Percentiles rank a stretch among this genome's conserved stretches.
Evolutionary conservation across 2,113 vertebrate genomes (phyloP).

Genomic region (Pleuronectes platessa): DNA sequence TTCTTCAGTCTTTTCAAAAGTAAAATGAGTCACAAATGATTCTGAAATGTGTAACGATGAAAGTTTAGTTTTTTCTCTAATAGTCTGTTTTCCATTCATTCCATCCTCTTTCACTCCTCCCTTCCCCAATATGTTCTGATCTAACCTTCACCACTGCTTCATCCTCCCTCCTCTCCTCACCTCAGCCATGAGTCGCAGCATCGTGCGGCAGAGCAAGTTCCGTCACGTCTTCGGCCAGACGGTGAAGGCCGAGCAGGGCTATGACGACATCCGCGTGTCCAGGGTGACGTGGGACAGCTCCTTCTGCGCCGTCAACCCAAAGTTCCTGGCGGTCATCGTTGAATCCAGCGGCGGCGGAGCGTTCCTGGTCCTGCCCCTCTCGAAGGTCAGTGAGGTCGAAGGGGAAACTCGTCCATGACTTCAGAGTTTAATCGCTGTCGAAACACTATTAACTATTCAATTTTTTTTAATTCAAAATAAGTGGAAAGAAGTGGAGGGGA

Average conservation of each 20-base stretch:
- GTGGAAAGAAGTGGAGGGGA: too few relatives aligned
- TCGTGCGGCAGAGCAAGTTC: conserved; percentile 98
- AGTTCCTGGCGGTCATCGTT: conserved; percentile 95
- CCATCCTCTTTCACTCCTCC: too few relatives aligned
- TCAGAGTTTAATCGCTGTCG: too few relatives aligned
- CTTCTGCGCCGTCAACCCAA: conserved; percentile 97
- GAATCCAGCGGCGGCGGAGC: conserved; percentile 95
- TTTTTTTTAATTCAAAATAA: too few relatives aligned
- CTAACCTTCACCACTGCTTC: neutral
- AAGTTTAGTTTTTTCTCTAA: too few relatives aligned
- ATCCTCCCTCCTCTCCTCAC: neutral
- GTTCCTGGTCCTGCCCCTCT: conserved; percentile 92
- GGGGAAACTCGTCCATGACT: neutral
- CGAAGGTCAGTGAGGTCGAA: conserved; percentile 85
- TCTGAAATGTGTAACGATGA: too few relatives aligned
- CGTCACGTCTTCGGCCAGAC: conserved; percentile 96
- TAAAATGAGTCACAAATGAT: too few relatives aligned
- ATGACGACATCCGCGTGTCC: conserved; percentile 97
- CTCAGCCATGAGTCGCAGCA: conserved; percentile 93
- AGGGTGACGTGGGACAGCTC: conserved; percentile 99
- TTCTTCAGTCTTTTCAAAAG: too few relatives aligned
- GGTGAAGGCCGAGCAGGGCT: conserved; percentile 93
- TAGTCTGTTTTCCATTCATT: too few relatives aligned
- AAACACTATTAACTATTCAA: too few relatives aligned
- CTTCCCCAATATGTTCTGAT: neutral